Evolutionary conservation across 2,797 vertebrate species (phyloP).

Genomic region (Enteromius mattozi): DNA sequence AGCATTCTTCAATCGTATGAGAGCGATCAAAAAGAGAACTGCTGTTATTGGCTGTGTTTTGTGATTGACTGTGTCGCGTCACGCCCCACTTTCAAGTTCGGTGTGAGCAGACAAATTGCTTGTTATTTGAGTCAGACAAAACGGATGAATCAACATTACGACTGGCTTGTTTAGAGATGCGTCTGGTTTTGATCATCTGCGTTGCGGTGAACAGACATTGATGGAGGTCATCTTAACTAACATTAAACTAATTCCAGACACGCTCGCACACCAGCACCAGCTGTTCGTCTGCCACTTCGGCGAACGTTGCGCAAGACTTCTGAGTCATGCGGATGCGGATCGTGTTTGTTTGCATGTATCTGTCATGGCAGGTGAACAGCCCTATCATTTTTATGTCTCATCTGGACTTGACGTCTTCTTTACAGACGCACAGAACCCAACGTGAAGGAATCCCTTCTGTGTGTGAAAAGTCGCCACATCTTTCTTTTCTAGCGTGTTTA

Average conservation of each 20-base stretch:
- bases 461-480: neutral
- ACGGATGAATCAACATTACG: neutral
- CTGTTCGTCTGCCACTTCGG: conserved; percentile 48
- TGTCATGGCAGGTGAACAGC: conserved; percentile 70
- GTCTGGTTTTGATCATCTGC: conserved; percentile 47
- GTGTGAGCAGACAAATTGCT: conserved; percentile 23
- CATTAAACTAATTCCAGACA: conserved; percentile 66
- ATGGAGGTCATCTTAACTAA: conserved; percentile 69
- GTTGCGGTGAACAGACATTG: conserved; percentile 56
- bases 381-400: conserved; percentile 71
- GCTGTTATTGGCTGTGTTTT: neutral
- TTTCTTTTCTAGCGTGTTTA: conserved; percentile 31
- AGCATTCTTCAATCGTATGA: neutral
- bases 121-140: conserved; percentile 20
- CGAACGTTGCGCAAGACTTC: conserved; percentile 63
- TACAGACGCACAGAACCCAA: neutral
- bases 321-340: conserved; percentile 65
- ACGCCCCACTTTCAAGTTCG: conserved; percentile 8
- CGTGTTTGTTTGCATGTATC: conserved; percentile 64
- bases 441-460: conserved; percentile 26
- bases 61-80: neutral
- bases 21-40: neutral
- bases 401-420: conserved; percentile 55
- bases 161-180: neutral
- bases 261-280: conserved; percentile 29